phyloP scores from a whole-genome alignment of 2,888 invertebrate species.

The Acleris cristana region DNA sequence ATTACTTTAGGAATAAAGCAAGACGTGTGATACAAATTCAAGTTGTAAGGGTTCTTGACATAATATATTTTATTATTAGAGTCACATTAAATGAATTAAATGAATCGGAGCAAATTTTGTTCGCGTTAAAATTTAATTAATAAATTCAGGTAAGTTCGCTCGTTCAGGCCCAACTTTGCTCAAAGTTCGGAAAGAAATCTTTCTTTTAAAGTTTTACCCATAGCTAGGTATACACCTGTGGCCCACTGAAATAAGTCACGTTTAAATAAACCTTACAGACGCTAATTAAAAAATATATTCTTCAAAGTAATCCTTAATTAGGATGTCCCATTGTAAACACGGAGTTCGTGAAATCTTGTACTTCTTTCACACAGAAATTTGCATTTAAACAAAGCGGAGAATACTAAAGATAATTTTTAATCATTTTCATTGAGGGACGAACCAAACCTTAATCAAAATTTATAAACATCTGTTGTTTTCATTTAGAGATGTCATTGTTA shows the following conservation, averaged over 20 bases:
- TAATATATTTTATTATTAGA: too few relatives aligned
- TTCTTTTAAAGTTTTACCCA: too few relatives aligned
- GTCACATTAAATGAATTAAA: too few relatives aligned
- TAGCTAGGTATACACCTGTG: too few relatives aligned
- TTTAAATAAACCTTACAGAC: background rate
- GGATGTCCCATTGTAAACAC: slow-evolving; percentile 11
- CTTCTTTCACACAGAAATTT: slow-evolving; percentile 10
- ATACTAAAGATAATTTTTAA: slow-evolving; percentile 7
- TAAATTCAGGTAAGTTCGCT: too few relatives aligned
- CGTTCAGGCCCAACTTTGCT: too few relatives aligned
- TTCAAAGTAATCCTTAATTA: slow-evolving; percentile 21
- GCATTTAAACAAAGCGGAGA: slow-evolving; percentile 8
- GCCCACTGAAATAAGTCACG: background rate
- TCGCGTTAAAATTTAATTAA: too few relatives aligned
- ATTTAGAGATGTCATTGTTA: background rate
- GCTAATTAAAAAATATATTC: background rate
- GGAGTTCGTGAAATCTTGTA: background rate
- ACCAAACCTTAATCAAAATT: slow-evolving; percentile 9
- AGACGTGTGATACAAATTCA: too few relatives aligned
- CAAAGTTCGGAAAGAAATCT: too few relatives aligned
- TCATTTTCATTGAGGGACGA: slow-evolving; percentile 13
- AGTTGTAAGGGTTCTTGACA: too few relatives aligned
- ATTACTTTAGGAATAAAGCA: too few relatives aligned
- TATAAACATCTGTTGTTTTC: slow-evolving; percentile 15
- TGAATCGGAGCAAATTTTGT: too few relatives aligned